These are phyloP conservation scores for Buathra laborator DNA, from an alignment of 2,888 invertebrate species.

Conservation along the genomic window DNA sequence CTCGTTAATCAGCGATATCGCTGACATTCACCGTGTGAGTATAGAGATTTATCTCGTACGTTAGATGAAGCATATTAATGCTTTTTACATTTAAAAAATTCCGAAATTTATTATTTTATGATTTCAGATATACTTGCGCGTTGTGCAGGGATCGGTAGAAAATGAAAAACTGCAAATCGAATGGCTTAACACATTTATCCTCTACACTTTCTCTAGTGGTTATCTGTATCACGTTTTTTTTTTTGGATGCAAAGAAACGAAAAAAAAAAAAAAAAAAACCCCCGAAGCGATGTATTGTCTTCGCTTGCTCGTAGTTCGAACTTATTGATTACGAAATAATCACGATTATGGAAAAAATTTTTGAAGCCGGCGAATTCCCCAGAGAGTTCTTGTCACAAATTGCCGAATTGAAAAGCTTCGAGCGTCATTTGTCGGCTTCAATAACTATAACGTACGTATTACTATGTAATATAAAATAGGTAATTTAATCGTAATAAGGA, in stretches of 20 bases:
- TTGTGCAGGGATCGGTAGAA: conserved; percentile 27
- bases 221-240: conserved; percentile 28
- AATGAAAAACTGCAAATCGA: conserved; percentile 22
- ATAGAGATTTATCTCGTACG: conserved; percentile 15
- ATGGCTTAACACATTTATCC: conserved; percentile 43
- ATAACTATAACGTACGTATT: conserved; percentile 37
- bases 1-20: conserved; percentile 10
- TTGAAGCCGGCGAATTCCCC: conserved; percentile 16
- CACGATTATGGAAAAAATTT: conserved; percentile 25
- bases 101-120: conserved; percentile 36
- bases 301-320: conserved; percentile 52
- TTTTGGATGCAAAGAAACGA: conserved; percentile 47
- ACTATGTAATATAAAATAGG: conserved; percentile 53
- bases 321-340: conserved; percentile 11
- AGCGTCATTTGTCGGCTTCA: conserved; percentile 51
- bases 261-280: background rate
- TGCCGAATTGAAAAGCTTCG: conserved; percentile 17
- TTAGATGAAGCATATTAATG: conserved; percentile 10
- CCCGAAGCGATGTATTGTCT: conserved; percentile 31
- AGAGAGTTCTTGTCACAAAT: conserved; percentile 17
- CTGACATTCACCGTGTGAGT: conserved; percentile 46
- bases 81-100: background rate
- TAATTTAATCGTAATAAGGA: conserved; percentile 43
- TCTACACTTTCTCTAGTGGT: conserved; percentile 54
- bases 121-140: conserved; percentile 43